Percentiles rank a stretch among this genome's conserved stretches.
Conservation (phyloP, 2,888 invertebrate species). For the Petrolisthes manimaculis region DNA sequence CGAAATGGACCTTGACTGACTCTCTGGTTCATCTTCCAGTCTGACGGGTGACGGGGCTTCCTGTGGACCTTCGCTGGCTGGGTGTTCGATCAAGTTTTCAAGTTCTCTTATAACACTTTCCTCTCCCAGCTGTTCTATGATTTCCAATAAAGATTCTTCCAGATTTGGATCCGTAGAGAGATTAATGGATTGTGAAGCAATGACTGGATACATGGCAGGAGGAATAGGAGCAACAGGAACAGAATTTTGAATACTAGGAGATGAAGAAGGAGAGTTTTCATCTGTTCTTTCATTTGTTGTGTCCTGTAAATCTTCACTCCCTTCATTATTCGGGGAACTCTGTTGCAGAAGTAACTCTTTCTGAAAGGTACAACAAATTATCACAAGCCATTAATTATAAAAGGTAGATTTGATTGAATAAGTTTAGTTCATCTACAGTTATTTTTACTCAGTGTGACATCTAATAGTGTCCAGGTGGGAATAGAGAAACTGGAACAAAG, state of each 20-base stretch:
- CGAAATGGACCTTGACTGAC: not conserved
- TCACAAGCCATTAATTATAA: too few relatives aligned
- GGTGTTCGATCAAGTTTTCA: slow-evolving; percentile 26
- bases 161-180: slow-evolving; percentile 3
- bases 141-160: slow-evolving; percentile 38
- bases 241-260: not conserved
- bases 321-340: slow-evolving; percentile 5
- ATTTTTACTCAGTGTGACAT: too few relatives aligned
- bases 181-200: not conserved
- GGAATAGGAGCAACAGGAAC: not conserved
- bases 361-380: slow-evolving; percentile 1
- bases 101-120: slow-evolving; percentile 46
- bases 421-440: too few relatives aligned
- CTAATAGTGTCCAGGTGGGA: too few relatives aligned
- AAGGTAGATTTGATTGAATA: too few relatives aligned
- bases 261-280: not conserved
- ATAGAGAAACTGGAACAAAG: too few relatives aligned
- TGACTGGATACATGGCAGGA: not conserved
- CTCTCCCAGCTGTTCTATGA: slow-evolving; percentile 43
- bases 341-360: slow-evolving; percentile 7
- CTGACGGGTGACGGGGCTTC: not conserved
- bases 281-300: not conserved
- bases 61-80: not conserved
- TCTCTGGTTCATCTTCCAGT: not conserved
- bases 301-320: not conserved